Conservation (phyloP, 2,888 invertebrate genomes). For the Ochropacha duplaris region DNA sequence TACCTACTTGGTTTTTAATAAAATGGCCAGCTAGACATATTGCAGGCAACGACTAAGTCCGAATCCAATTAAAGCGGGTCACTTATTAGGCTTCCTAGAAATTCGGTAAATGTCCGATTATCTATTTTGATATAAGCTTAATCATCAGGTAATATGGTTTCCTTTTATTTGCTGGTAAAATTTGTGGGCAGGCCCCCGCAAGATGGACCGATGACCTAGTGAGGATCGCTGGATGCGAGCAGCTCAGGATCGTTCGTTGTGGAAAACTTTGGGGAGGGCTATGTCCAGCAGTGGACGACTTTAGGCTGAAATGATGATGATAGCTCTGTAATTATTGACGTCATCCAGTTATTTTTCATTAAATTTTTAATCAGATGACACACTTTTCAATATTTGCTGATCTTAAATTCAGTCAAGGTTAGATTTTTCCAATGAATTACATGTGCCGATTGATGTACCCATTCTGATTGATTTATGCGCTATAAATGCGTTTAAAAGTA, state of each 20-base stretch:
- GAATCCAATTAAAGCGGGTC: conserved; percentile 14
- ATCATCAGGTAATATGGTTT: background rate
- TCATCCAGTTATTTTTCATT: background rate
- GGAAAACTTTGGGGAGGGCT: no score
- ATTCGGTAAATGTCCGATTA: conserved; percentile 11
- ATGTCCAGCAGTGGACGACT: no score
- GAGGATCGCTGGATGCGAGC: no score
- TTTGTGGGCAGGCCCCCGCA: no score
- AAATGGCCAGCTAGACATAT: background rate
- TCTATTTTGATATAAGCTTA: background rate
- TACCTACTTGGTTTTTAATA: background rate
- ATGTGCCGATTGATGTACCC: background rate
- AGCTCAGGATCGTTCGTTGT: no score
- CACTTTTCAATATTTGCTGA: background rate
- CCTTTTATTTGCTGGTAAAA: background rate
- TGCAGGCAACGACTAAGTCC: background rate
- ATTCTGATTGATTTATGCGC: background rate
- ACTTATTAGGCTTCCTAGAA: conserved; percentile 15
- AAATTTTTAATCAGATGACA: background rate
- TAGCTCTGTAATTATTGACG: background rate
- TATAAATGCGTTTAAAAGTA: background rate
- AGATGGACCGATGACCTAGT: no score
- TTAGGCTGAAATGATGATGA: background rate
- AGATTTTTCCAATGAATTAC: background rate
- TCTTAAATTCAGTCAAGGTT: background rate